phyloP scores from a whole-genome alignment of 53 echinoderm and acorn worm species.

The Echinarachnius parma region DNA sequence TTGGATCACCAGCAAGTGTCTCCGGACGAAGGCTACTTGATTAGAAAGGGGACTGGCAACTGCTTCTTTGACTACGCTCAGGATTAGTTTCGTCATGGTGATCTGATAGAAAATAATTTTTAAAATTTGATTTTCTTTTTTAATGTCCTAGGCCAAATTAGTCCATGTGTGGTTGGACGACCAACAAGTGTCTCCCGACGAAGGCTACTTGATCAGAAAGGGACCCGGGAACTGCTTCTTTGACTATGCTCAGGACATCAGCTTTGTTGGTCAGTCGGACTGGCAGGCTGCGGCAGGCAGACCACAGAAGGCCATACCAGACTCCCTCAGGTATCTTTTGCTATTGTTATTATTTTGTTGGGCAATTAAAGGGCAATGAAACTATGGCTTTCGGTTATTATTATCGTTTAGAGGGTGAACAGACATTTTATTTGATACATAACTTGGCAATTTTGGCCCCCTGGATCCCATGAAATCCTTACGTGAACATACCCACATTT shows the following conservation, averaged over 20 bases:
- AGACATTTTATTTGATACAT: no score
- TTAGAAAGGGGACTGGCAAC: conserved; percentile 85
- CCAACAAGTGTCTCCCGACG: conserved; percentile 67
- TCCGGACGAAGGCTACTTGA: conserved; percentile 81
- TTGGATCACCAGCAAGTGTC: conserved; percentile 71
- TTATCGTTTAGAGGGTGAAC: no score
- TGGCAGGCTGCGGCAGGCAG: conserved; percentile 15
- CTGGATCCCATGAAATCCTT: no score
- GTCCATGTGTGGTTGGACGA: conserved; percentile 84
- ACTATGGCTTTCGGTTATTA: no score
- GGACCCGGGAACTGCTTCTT: conserved; percentile 87
- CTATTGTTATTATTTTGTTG: no score
- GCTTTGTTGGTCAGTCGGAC: conserved; percentile 48
- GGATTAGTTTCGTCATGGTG: conserved; percentile 77
- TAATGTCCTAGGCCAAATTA: conserved; percentile 72
- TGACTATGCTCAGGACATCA: conserved; percentile 93
- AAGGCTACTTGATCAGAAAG: conserved; percentile 88
- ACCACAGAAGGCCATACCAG: conserved; percentile 51
- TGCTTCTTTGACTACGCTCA: conserved; percentile 94
- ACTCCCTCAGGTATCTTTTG: conserved; percentile 63
- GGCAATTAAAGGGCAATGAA: no score
- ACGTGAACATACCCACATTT: no score
- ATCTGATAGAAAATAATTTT: no score
- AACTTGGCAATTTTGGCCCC: no score
- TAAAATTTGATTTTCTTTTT: no score